Evolutionary conservation across 2,888 invertebrate genomes (phyloP).

Genomic region (Pristionchus entomophagus): DNA sequence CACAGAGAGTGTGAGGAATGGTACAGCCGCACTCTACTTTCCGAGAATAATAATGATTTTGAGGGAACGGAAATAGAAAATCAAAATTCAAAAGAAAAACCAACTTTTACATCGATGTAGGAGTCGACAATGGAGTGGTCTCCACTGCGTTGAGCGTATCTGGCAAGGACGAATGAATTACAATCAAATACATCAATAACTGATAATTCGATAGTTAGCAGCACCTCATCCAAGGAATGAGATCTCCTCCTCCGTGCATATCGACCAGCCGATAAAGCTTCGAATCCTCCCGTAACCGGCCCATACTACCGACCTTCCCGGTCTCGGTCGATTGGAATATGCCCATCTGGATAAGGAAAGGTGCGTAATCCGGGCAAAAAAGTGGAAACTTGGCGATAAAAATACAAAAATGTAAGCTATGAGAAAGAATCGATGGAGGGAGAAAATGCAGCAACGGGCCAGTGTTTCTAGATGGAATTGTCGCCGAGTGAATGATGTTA

Average conservation of each 20-base stretch:
- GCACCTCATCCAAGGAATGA: constrained; percentile 42
- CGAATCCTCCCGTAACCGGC: constrained; percentile 34
- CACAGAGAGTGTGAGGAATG: too few relatives aligned
- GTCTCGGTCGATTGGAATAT: not conserved
- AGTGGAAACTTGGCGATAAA: not conserved
- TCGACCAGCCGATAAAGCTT: constrained; percentile 36
- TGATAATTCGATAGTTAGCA: too few relatives aligned
- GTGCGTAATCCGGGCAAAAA: not conserved
- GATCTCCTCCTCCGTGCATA: constrained; percentile 46
- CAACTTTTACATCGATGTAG: constrained; percentile 52
- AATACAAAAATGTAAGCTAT: not conserved
- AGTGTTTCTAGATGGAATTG: constrained; percentile 32
- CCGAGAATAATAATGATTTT: too few relatives aligned
- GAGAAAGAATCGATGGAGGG: constrained; percentile 15
- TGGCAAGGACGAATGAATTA: not conserved
- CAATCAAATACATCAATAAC: not conserved
- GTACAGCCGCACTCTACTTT: too few relatives aligned
- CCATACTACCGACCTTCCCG: constrained; percentile 38
- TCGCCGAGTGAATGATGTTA: constrained; percentile 30
- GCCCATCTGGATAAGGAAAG: constrained; percentile 2
- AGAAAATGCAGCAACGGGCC: not conserved
- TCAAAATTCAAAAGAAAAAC: constrained; percentile 1
- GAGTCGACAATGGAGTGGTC: constrained; percentile 50
- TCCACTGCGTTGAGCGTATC: constrained; percentile 45
- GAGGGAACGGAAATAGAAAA: too few relatives aligned